phyloP scores from a whole-genome alignment of 2,888 invertebrate genomes.

The Sarcophaga caerulescens region DNA sequence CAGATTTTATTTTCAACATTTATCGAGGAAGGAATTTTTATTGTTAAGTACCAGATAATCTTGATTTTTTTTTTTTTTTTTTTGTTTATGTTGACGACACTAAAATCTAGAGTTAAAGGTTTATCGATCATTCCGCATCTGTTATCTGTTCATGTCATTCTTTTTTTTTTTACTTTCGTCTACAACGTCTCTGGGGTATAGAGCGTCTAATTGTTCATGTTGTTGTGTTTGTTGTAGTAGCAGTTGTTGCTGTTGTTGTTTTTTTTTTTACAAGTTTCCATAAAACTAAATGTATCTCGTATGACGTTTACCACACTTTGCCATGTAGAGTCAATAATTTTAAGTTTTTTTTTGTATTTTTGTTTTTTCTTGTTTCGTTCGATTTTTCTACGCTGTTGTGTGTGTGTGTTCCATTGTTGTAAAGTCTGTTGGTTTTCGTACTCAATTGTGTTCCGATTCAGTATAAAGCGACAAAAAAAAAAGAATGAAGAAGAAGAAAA shows the following conservation, averaged over 20 bases:
- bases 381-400: not conserved
- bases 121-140: conserved; percentile 10
- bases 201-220: conserved; percentile 38
- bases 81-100: no score
- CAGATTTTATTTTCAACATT: conserved; percentile 18
- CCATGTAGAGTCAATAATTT: conserved; percentile 38
- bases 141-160: conserved; percentile 1
- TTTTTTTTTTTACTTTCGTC: not conserved
- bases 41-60: not conserved
- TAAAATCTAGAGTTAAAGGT: conserved; percentile 13
- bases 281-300: conserved; percentile 2
- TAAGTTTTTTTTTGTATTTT: conserved; percentile 33
- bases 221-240: not conserved
- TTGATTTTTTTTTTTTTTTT: not conserved
- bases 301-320: conserved; percentile 36
- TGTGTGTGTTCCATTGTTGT: conserved; percentile 18
- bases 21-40: no score
- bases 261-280: not conserved
- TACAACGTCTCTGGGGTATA: conserved; percentile 52
- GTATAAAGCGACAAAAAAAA: conserved; percentile 10
- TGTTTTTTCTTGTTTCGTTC: not conserved
- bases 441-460: conserved; percentile 26
- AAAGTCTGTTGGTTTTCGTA: conserved; percentile 43
- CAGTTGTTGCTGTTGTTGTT: not conserved
- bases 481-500: not conserved